phyloP scores from a whole-genome alignment of 2,888 invertebrate species.

The Cyclophora albipunctata region DNA sequence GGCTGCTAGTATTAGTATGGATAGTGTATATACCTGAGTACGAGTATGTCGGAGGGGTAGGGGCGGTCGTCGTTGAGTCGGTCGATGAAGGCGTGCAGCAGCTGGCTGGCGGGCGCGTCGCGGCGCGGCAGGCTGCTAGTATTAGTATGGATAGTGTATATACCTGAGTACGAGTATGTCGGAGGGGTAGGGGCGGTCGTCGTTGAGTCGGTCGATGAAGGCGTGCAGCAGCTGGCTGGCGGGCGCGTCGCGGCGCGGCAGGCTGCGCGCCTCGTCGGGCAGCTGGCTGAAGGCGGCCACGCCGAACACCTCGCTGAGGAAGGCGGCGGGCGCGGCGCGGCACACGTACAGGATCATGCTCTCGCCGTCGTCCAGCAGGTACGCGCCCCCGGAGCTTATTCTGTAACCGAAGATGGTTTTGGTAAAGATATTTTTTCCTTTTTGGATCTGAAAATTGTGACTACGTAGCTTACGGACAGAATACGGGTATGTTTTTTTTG shows the following conservation, averaged over 20 bases:
- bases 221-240: slow-evolving; percentile 84
- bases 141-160: no score
- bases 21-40: no score
- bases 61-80: no score
- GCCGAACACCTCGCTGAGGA: slow-evolving; percentile 86
- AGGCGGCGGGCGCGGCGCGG: slow-evolving; percentile 82
- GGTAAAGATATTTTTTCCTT: not conserved
- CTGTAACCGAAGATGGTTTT: slow-evolving; percentile 26
- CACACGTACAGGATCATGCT: slow-evolving; percentile 89
- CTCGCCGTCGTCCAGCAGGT: slow-evolving; percentile 91
- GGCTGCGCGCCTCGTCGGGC: slow-evolving; percentile 83
- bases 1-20: no score
- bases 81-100: no score
- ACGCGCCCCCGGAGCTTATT: slow-evolving; percentile 88
- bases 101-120: no score
- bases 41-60: no score
- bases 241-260: slow-evolving; percentile 85
- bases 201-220: slow-evolving; percentile 89
- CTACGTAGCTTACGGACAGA: no score
- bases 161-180: slow-evolving; percentile 88
- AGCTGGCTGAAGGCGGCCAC: slow-evolving; percentile 83
- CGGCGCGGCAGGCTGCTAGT: no score
- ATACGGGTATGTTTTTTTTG: no score
- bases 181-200: slow-evolving; percentile 87
- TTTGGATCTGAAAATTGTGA: no score